phyloP scores from a whole-genome alignment of 53 echinoderm and acorn worm species.

The Holothuria leucospilota region DNA sequence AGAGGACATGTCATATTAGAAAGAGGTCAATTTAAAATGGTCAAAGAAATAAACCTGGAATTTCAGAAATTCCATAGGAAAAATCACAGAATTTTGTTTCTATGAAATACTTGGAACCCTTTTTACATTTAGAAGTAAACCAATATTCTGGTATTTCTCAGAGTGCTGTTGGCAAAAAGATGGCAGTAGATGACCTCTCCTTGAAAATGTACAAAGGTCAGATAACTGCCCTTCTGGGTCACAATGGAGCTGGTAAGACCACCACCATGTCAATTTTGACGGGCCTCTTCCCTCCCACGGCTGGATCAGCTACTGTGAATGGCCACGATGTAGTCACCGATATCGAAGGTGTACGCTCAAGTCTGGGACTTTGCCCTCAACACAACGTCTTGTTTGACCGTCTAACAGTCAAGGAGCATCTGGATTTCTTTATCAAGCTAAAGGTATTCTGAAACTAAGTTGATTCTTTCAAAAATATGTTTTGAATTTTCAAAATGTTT shows the following conservation, averaged over 20 bases:
- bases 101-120: no score
- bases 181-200: constrained; percentile 91
- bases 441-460: constrained; percentile 64
- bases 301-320: constrained; percentile 85
- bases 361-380: constrained; percentile 92
- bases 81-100: no score
- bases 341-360: constrained; percentile 80
- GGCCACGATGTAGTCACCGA: constrained; percentile 76
- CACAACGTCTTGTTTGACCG: constrained; percentile 98
- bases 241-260: constrained; percentile 99
- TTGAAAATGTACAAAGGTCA: constrained; percentile 98
- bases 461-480: no score
- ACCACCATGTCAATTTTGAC: constrained; percentile 99
- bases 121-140: no score
- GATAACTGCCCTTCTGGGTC: constrained; percentile 95
- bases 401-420: constrained; percentile 94
- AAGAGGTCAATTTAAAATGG: no score
- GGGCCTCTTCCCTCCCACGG: constrained; percentile 93
- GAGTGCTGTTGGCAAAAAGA: constrained; percentile 96
- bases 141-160: constrained; percentile 24
- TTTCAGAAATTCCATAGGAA: no score
- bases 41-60: no score
- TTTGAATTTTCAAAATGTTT: no score
- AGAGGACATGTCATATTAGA: no score
- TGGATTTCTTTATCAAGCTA: constrained; percentile 92